phyloP scores from a whole-genome alignment of 2,888 invertebrate genomes.

The Boloria selene region DNA sequence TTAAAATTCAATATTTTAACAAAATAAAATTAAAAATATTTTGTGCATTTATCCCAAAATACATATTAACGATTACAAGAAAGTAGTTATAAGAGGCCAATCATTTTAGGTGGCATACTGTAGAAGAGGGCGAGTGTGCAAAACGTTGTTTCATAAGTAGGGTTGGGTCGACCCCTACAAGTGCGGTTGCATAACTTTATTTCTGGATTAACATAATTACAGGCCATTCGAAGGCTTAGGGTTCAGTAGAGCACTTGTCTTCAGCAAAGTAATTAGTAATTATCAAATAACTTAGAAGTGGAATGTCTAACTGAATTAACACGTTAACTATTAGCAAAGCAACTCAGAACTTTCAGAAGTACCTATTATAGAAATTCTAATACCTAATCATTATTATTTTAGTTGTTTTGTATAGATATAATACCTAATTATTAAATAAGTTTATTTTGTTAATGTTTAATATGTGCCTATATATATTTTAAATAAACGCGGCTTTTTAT shows the following conservation, averaged over 20 bases:
- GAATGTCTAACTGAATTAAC: constrained; percentile 27
- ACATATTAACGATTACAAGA: neutral
- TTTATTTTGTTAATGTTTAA: no score
- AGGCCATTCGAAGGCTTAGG: constrained; percentile 58
- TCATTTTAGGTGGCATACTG: constrained; percentile 53
- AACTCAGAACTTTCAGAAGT: neutral
- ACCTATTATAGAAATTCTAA: neutral
- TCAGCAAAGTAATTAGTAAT: constrained; percentile 34
- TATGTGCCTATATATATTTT: no score
- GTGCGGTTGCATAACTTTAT: constrained; percentile 76
- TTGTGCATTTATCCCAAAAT: no score
- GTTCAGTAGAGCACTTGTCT: constrained; percentile 42
- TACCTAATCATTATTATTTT: no score
- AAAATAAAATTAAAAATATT: no score
- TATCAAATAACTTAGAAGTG: constrained; percentile 30
- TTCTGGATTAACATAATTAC: constrained; percentile 79
- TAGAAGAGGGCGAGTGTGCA: constrained; percentile 56
- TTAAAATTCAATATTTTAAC: no score
- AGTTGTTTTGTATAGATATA: no score
- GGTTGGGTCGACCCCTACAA: constrained; percentile 63
- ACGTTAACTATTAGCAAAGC: neutral
- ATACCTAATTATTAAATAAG: no score
- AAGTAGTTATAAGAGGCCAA: constrained; percentile 43
- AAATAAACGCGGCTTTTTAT: no score
- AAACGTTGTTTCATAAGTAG: constrained; percentile 59